Evolutionary conservation across 2,888 invertebrate genomes (phyloP), one percentile per base, ranked within the genome.

Genomic region (Ophion obscuratus): DNA sequence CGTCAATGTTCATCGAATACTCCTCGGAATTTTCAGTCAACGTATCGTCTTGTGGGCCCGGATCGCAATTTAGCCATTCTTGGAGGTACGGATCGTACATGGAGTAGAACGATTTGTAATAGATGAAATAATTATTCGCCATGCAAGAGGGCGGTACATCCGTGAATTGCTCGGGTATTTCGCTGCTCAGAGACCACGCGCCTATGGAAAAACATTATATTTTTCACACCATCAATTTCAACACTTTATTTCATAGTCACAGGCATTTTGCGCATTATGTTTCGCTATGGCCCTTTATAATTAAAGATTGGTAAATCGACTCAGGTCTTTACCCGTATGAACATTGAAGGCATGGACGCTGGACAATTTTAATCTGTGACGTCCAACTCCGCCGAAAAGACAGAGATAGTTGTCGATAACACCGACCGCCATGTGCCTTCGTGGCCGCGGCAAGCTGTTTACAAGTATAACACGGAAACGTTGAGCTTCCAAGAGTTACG

Each of bases 331-430:
- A 89, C 92, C 91, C 67, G 91, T 91, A 67, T 91, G 85, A 79
- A 93, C 81, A 80, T 93, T 81, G 2, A 91, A 88, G 17, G 91
- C 89, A 47, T 91, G 89, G 10, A 92, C 90, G 1, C 89, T 88
- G 0, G 66, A 83, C 2, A 91, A 83, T 80, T 92, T 91, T 7
- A 90, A 64, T 64, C 92, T 89, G 81, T 91, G 88, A 0, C 81
- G 89, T 14, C 93, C 92, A 1, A 92, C 89, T 5, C 93, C 93
- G 2, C 92, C 93, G 2, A 90, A 87, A n/a, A 92, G 76, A 14
- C 90, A 79, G n/a, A 93, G 77, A 82, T 90, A 90, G 40, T 93
- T 88, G 7, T 88, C 78, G 1, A 92, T 36, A 82, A 92, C 88
- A 31, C 83, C 90, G 5, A 88, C 87, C 4, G 90, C 89, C 93